Percentiles rank a stretch among this genome's conserved stretches.
Evolutionary conservation across 2,113 vertebrate genomes (phyloP).

Genomic region (Lepisosteus oculatus): DNA sequence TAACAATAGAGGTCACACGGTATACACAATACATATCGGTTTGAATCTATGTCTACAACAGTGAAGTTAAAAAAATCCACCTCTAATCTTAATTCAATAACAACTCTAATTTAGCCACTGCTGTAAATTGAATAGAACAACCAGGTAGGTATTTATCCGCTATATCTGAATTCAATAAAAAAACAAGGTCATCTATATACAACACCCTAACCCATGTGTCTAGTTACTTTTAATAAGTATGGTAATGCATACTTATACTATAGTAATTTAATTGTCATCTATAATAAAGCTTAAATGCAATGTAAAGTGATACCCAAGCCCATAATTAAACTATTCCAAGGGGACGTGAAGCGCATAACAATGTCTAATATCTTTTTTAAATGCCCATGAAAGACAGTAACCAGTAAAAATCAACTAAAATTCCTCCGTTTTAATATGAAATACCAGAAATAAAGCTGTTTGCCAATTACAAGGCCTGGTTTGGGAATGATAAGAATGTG

Average conservation of each 20-base stretch:
- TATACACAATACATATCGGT: background rate
- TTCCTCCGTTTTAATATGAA: too few relatives aligned
- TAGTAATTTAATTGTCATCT: too few relatives aligned
- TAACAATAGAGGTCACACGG: background rate
- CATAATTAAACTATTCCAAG: too few relatives aligned
- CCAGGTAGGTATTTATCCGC: background rate
- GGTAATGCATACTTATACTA: background rate
- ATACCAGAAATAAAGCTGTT: too few relatives aligned
- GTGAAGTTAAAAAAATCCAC: background rate
- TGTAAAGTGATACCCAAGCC: too few relatives aligned
- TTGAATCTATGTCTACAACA: background rate
- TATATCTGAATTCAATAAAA: background rate
- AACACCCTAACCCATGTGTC: background rate
- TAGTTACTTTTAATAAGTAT: background rate
- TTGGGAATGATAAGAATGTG: too few relatives aligned
- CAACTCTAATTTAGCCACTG: background rate
- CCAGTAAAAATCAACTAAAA: too few relatives aligned
- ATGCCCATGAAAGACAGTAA: too few relatives aligned
- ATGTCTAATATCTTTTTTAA: too few relatives aligned
- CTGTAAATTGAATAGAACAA: background rate
- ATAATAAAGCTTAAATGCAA: too few relatives aligned
- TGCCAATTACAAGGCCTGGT: too few relatives aligned
- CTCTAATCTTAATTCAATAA: background rate
- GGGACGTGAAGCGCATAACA: too few relatives aligned
- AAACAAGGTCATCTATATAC: background rate